These are phyloP conservation scores for Popillia japonica DNA, from an alignment of 1,140 invertebrate genomes.

Conservation along the genomic window DNA sequence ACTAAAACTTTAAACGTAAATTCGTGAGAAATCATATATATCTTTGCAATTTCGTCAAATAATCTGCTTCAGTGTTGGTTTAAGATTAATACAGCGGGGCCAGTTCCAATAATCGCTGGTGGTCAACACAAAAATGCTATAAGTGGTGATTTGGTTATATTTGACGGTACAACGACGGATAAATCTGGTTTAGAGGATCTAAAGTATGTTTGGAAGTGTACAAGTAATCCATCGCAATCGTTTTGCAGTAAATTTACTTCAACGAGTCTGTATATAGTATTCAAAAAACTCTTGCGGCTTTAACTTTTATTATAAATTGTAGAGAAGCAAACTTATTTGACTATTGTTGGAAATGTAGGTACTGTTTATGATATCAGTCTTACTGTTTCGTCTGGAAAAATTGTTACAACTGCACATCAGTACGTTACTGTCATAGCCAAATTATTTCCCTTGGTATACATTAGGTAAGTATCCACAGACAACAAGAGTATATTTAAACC, in stretches of 20 bases:
- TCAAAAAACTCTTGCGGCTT: not conserved
- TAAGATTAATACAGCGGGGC: not conserved
- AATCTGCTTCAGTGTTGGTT: not conserved
- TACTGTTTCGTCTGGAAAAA: not conserved
- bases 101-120: not conserved
- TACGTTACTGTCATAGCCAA: not conserved
- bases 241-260: slow-evolving; percentile 2
- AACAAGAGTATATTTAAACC: not conserved
- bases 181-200: not conserved
- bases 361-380: not conserved
- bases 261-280: not conserved
- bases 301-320: not conserved
- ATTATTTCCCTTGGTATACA: not conserved
- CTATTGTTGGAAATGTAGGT: not conserved
- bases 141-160: not conserved
- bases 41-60: not conserved
- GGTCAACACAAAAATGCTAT: not conserved
- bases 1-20: not conserved
- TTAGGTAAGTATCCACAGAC: not conserved
- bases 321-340: not conserved
- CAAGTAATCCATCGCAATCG: not conserved
- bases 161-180: not conserved
- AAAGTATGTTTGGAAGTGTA: not conserved
- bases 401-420: not conserved
- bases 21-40: not conserved